Conservation (phyloP, 53 echinoderm and acorn worm species). For the Paracentrotus lividus region DNA sequence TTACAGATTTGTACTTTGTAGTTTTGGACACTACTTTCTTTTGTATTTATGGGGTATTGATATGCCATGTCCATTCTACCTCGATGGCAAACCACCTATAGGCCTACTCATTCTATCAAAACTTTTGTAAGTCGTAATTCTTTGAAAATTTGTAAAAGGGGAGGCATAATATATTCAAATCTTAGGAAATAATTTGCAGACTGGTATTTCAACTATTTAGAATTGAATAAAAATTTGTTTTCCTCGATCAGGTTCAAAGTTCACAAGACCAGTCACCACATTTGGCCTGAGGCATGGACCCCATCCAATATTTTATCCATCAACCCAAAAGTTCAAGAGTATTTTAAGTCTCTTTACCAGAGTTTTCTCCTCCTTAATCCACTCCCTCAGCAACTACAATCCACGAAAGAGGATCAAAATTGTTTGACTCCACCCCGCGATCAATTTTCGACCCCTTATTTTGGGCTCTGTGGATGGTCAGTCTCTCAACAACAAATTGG, state of each 20-base stretch:
- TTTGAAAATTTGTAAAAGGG: too few relatives aligned
- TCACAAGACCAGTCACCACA: slow-evolving; percentile 26
- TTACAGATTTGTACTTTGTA: neutral
- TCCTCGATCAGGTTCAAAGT: neutral
- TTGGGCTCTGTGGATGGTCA: slow-evolving; percentile 24
- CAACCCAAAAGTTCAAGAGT: slow-evolving; percentile 36
- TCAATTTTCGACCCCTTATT: slow-evolving; percentile 58
- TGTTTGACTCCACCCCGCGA: slow-evolving; percentile 11
- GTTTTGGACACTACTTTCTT: too few relatives aligned
- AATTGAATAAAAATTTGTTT: too few relatives aligned
- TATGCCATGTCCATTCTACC: too few relatives aligned
- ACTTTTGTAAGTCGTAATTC: neutral
- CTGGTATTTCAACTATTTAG: too few relatives aligned
- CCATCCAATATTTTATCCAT: neutral
- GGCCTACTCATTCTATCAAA: too few relatives aligned
- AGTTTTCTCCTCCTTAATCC: slow-evolving; percentile 20
- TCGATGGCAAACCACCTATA: too few relatives aligned
- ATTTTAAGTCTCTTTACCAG: slow-evolving; percentile 7
- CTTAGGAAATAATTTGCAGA: too few relatives aligned
- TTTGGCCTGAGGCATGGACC: neutral
- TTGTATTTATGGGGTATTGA: too few relatives aligned
- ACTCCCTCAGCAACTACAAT: slow-evolving; percentile 38
- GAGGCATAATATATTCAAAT: too few relatives aligned
- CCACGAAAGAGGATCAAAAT: neutral
- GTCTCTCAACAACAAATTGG: slow-evolving; percentile 59